These are phyloP conservation scores for Campoplex nolae DNA, from an alignment of 2,888 invertebrate genomes.

Conservation along the genomic window DNA sequence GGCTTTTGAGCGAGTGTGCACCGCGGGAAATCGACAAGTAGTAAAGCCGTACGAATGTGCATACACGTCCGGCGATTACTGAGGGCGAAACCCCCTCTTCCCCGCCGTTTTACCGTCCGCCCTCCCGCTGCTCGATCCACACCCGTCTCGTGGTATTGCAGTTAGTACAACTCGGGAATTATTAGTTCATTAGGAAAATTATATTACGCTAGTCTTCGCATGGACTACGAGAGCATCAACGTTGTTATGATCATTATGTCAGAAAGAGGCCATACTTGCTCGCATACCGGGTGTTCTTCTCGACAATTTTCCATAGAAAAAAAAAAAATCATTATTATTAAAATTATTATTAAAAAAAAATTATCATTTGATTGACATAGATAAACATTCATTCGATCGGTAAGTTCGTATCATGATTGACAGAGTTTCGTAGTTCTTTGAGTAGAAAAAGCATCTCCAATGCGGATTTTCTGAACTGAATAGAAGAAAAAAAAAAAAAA, in stretches of 20 bases:
- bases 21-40: slow-evolving; percentile 45
- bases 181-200: slow-evolving; percentile 67
- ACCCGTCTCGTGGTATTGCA: slow-evolving; percentile 46
- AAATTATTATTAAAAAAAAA: no score
- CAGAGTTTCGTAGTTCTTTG: not conserved
- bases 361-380: not conserved
- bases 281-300: not conserved
- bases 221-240: slow-evolving; percentile 11
- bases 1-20: slow-evolving; percentile 1
- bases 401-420: not conserved
- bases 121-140: slow-evolving; percentile 20
- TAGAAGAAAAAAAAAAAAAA: not conserved
- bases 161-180: slow-evolving; percentile 55
- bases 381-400: not conserved
- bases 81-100: not conserved
- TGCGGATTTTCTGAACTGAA: not conserved
- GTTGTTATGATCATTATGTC: slow-evolving; percentile 25
- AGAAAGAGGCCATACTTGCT: not conserved
- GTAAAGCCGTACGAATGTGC: slow-evolving; percentile 35
- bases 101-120: not conserved
- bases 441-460: not conserved
- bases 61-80: slow-evolving; percentile 48
- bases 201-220: slow-evolving; percentile 50
- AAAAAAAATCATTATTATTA: no score
- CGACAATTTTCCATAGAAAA: not conserved